phyloP scores from a whole-genome alignment of 2,888 invertebrate genomes.

The Schizaphis graminum region DNA sequence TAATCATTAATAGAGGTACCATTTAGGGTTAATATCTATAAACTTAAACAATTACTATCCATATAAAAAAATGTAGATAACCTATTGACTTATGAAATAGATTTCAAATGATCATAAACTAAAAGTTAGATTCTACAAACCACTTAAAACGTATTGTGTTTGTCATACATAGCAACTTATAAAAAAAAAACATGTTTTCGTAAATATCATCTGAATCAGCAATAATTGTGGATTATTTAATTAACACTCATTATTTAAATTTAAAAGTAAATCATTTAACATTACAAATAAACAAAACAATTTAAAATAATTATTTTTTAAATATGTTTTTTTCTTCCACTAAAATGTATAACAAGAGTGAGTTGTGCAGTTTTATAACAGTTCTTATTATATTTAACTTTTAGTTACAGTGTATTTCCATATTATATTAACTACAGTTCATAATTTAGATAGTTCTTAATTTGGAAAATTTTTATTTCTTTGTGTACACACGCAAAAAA shows the following conservation, averaged over 20 bases:
- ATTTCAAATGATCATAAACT: not conserved
- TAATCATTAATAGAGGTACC: constrained; percentile 5
- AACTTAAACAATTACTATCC: not conserved
- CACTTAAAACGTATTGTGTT: not conserved
- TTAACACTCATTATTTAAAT: not conserved
- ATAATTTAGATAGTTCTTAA: too few relatives aligned
- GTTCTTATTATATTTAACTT: not conserved
- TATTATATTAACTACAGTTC: not conserved
- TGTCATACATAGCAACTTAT: not conserved
- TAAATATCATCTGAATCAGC: not conserved
- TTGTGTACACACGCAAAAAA: not conserved
- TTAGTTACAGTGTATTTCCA: not conserved
- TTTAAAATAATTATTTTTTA: not conserved
- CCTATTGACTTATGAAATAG: not conserved
- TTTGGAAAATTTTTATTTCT: not conserved
- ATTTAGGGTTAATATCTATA: not conserved
- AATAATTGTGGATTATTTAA: not conserved
- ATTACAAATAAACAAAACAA: not conserved
- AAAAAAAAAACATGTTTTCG: not conserved
- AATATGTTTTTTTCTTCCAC: too few relatives aligned
- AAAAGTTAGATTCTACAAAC: not conserved
- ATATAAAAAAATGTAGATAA: not conserved
- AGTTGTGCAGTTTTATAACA: not conserved
- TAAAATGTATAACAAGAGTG: not conserved
- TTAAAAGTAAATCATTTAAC: not conserved